phyloP scores from a whole-genome alignment of 2,113 vertebrate genomes.

The Budorcas taxicolor region DNA sequence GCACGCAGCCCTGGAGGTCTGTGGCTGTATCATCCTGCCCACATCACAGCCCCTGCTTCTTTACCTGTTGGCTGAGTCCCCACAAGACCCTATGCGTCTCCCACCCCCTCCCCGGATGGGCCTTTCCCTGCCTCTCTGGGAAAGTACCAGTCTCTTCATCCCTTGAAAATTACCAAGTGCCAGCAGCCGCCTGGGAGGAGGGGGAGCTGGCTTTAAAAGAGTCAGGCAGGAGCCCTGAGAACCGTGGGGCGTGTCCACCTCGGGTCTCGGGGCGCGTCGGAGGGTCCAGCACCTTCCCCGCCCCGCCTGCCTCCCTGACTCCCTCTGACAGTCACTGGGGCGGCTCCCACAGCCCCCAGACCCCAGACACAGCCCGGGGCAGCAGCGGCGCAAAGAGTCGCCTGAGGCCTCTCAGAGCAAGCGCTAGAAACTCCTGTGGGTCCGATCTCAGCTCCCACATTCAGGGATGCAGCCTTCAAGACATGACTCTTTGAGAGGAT shows the following conservation, averaged over 20 bases:
- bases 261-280: fast-evolving
- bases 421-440: not conserved
- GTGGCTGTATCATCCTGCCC: fast-evolving
- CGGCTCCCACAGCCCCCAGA: not conserved
- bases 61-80: fast-evolving
- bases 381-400: fast-evolving
- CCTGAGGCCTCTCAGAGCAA: fast-evolving
- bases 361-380: too few species aligned
- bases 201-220: too few species aligned
- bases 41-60: fast-evolving
- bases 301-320: fast-evolving
- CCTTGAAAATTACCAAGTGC: not conserved
- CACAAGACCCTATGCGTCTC: fast-evolving
- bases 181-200: not conserved
- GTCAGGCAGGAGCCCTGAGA: not conserved
- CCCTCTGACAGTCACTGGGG: not conserved
- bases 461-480: not conserved
- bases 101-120: fast-evolving
- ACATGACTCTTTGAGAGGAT: not conserved
- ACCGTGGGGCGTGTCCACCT: fast-evolving
- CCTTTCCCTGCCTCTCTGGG: not conserved
- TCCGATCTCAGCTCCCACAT: not conserved
- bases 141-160: fast-evolving
- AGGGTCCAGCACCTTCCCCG: fast-evolving
- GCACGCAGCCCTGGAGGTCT: fast-evolving